phyloP scores from a whole-genome alignment of 2,797 vertebrate species.

The Chaetophractus vellerosus region DNA sequence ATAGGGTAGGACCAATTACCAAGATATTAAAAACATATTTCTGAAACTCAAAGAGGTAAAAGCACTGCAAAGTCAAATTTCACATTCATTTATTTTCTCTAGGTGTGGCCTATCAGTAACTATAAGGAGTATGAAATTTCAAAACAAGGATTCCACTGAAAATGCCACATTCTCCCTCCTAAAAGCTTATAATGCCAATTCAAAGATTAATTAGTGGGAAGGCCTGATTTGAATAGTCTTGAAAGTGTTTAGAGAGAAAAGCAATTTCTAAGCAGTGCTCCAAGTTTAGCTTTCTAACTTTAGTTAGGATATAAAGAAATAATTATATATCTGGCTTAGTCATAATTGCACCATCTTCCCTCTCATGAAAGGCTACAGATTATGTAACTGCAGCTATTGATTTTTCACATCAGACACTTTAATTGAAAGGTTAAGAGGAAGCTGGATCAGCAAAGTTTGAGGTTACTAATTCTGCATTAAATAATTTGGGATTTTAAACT shows the following conservation, averaged over 20 bases:
- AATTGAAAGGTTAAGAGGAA: constrained; percentile 81
- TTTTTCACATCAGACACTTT: constrained; percentile 79
- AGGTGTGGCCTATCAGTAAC: not conserved
- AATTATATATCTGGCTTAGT: constrained; percentile 78
- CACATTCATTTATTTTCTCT: constrained; percentile 51
- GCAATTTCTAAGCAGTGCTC: constrained; percentile 64
- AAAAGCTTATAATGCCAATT: not conserved
- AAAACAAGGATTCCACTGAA: constrained; percentile 32
- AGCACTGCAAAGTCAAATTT: not conserved
- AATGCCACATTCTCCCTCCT: not conserved
- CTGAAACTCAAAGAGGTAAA: not conserved
- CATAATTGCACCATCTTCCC: constrained; percentile 74
- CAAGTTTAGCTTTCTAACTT: constrained; percentile 80
- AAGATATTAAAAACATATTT: not conserved
- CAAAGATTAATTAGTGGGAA: constrained; percentile 72
- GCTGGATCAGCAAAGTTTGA: constrained; percentile 70
- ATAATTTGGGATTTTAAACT: constrained; percentile 56
- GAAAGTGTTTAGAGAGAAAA: constrained; percentile 64
- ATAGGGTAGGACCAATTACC: not conserved
- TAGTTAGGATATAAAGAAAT: constrained; percentile 80
- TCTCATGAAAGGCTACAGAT: constrained; percentile 77
- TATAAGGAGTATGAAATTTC: constrained; percentile 30
- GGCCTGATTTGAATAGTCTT: constrained; percentile 54
- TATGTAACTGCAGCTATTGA: constrained; percentile 75
- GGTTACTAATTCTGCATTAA: constrained; percentile 72